phyloP scores from a whole-genome alignment of 2,113 vertebrate genomes.

The Notarius quadriscutis region DNA sequence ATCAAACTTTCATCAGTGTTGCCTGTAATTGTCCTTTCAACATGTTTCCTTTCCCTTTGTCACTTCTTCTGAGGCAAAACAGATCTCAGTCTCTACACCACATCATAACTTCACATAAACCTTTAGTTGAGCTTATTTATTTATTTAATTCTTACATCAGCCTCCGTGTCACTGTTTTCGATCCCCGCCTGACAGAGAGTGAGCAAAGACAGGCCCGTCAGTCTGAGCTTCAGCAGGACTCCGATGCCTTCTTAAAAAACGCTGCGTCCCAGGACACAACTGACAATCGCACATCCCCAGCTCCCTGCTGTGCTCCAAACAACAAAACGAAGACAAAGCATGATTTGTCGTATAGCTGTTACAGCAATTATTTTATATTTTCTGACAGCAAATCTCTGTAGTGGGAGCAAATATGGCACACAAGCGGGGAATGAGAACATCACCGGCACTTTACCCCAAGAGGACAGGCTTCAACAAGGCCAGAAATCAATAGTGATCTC shows the following conservation, averaged over 20 bases:
- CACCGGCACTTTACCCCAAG: conserved; percentile 39
- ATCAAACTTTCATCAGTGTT: not conserved
- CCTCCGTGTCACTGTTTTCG: not conserved
- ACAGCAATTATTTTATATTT: conserved; percentile 43
- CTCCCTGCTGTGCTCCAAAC: conserved; percentile 54
- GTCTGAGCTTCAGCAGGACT: conserved; percentile 54
- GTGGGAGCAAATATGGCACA: conserved; percentile 46
- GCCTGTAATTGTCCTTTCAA: not conserved
- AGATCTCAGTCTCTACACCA: not conserved
- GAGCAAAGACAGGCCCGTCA: conserved; percentile 60
- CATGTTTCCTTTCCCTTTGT: not conserved
- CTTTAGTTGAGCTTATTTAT: not conserved
- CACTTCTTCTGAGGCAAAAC: not conserved
- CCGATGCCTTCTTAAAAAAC: conserved; percentile 64
- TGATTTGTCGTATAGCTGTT: conserved; percentile 54
- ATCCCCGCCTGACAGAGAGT: conserved; percentile 48
- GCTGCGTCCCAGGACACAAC: conserved; percentile 48
- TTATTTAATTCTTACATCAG: not conserved
- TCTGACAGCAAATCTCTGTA: conserved; percentile 44
- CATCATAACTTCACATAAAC: not conserved
- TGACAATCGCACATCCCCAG: conserved; percentile 35
- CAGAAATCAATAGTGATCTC: conserved; percentile 59
- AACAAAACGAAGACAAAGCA: conserved; percentile 56
- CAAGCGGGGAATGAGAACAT: conserved; percentile 34
- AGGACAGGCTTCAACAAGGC: conserved; percentile 49